These are phyloP conservation scores for Drosophila orena DNA, from an alignment of 1,140 invertebrate species.

Conservation along the genomic window DNA sequence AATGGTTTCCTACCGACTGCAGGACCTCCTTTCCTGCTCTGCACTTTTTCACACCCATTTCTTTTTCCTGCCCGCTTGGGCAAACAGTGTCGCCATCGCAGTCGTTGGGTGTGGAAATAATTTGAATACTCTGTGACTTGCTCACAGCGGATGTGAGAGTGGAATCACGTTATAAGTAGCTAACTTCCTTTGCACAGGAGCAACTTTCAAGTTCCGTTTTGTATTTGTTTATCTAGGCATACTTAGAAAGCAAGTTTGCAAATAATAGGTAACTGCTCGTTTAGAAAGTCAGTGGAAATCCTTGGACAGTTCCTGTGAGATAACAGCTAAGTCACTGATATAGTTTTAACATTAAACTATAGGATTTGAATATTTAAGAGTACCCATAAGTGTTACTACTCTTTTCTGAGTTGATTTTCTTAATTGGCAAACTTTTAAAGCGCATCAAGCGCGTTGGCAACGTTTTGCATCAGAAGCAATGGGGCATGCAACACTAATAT, in stretches of 20 bases:
- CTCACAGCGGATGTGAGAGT: constrained; percentile 26
- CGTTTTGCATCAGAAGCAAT: neutral
- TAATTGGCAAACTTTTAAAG: neutral
- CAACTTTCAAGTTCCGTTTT: constrained; percentile 21
- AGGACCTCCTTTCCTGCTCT: neutral
- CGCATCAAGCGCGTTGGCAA: neutral
- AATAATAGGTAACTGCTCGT: constrained; percentile 5
- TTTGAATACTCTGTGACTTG: constrained; percentile 59
- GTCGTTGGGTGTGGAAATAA: constrained; percentile 67
- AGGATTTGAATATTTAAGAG: no score
- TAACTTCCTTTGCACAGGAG: constrained; percentile 7
- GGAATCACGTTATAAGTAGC: constrained; percentile 28
- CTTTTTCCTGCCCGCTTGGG: constrained; percentile 28
- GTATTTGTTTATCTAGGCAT: constrained; percentile 16
- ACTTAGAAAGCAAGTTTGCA: constrained; percentile 1
- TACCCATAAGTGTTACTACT: no score
- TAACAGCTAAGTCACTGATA: no score
- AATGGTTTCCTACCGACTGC: neutral
- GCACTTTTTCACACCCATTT: constrained; percentile 6
- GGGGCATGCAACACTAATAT: neutral
- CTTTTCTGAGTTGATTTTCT: neutral
- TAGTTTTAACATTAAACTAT: neutral
- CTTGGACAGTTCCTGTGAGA: neutral
- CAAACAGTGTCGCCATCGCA: constrained; percentile 61
- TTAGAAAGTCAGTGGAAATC: neutral